A percentile compares a stretch with the other conserved stretches of the same genome.
Evolutionary conservation across 2,113 vertebrate species (phyloP).

Genomic region (Eurypyga helias): DNA sequence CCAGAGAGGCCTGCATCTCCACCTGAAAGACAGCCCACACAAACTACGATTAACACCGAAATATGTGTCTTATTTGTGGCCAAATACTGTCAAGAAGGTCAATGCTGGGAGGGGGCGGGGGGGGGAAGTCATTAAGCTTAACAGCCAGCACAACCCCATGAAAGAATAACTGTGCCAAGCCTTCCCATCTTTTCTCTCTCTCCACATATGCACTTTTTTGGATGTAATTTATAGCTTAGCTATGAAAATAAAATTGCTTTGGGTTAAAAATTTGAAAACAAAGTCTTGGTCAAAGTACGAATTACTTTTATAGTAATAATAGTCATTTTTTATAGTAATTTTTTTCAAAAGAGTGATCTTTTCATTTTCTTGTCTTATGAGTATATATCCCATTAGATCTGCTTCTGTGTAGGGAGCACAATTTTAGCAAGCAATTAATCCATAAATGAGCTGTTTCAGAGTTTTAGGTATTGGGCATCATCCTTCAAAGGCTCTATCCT

Average conservation of each 20-base stretch:
- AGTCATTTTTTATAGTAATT: too few species aligned
- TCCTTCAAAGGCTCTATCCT: slow-evolving; percentile 20
- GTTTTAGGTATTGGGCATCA: slow-evolving; percentile 30
- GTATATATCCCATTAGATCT: slow-evolving; percentile 29
- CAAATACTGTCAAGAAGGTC: background rate
- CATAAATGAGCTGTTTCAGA: slow-evolving; percentile 62
- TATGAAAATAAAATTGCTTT: slow-evolving; percentile 13
- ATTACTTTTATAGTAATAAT: slow-evolving; percentile 16
- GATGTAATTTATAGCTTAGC: background rate
- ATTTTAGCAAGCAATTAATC: slow-evolving; percentile 70
- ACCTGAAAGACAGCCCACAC: fast-evolving
- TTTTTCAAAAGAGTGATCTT: slow-evolving; percentile 22
- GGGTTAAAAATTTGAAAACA: slow-evolving; percentile 1
- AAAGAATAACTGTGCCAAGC: fast-evolving
- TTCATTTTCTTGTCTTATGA: slow-evolving; percentile 21
- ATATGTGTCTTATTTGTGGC: background rate
- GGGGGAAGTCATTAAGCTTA: too few species aligned
- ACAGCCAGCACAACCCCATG: background rate
- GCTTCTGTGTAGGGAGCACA: slow-evolving; percentile 19
- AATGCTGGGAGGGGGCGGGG: too few species aligned
- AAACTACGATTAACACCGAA: background rate
- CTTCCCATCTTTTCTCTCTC: background rate
- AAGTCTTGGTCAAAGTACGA: background rate
- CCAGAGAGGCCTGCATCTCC: background rate
- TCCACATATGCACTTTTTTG: fast-evolving